Percentiles rank a stretch among this genome's conserved stretches.
phyloP scores from a whole-genome alignment of 2,888 invertebrate genomes.

The Drosophila melanosoma region DNA sequence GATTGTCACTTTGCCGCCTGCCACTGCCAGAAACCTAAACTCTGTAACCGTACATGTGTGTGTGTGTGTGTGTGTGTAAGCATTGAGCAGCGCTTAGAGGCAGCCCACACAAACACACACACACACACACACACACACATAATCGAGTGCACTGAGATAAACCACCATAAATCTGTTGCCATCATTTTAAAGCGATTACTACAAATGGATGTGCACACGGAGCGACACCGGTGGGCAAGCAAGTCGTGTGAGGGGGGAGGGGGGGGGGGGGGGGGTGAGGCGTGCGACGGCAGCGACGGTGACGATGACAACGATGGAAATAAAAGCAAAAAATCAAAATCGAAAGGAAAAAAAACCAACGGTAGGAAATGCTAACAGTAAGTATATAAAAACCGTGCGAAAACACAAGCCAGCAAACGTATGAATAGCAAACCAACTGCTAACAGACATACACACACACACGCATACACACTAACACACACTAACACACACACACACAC shows the following conservation, averaged over 20 bases:
- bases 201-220: slow-evolving; percentile 73
- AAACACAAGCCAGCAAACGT: slow-evolving; percentile 61
- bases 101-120: slow-evolving; percentile 23
- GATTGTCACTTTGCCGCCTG: slow-evolving; percentile 71
- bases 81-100: slow-evolving; percentile 38
- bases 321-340: slow-evolving; percentile 32
- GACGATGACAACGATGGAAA: slow-evolving; percentile 57
- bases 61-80: slow-evolving; percentile 22
- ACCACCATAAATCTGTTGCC: slow-evolving; percentile 83
- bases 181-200: slow-evolving; percentile 81
- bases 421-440: slow-evolving; percentile 65
- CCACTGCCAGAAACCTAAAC: slow-evolving; percentile 26
- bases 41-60: background rate
- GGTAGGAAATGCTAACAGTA: slow-evolving; percentile 42
- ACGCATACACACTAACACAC: slow-evolving; percentile 1
- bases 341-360: slow-evolving; percentile 23
- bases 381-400: slow-evolving; percentile 72
- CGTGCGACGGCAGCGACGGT: slow-evolving; percentile 20
- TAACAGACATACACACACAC: slow-evolving; percentile 21
- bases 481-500: background rate
- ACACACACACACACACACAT: slow-evolving; percentile 40
- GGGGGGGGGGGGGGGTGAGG: background rate
- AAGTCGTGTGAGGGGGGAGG: background rate
- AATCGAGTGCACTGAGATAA: slow-evolving; percentile 78
- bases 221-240: slow-evolving; percentile 1